Evolutionary conservation across 2,888 invertebrate genomes (phyloP), one percentile per base, ranked within the genome.

Genomic region (Frankliniella intonsa): DNA sequence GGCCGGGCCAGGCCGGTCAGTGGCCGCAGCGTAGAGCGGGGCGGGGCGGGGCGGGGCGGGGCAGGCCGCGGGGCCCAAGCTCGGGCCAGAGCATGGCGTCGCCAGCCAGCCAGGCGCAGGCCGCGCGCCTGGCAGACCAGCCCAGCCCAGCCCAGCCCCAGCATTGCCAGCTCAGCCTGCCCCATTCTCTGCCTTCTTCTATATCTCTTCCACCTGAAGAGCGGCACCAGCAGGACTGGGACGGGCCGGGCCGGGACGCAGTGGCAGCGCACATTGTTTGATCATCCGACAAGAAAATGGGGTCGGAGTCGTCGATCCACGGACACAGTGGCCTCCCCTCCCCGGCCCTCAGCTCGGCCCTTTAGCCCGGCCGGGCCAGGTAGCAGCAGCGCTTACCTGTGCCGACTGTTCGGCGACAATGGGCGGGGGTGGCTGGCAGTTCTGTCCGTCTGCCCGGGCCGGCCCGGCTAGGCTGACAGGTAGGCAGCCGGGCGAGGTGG

Each of bases 341-440:
- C 14, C 55, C 14, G 62, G 17, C 19, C 22, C 69, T n/a, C 69
- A 69, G 69, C 22, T n/a, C 65, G 14, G 65, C 65, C n/a, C 55
- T 14, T 17, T 17, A 17, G 62, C 62, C 62, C 17, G 62, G 69
- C 9, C 9, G 5, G 69, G 1, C 69, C 22, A 69, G 69, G 69
- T 69, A n/a, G 69, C 22, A 11, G 69, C 22, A n/a, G 69, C 69
- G 69, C 12, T 25, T 76, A 76, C 69, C 69, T 76, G 69, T 76
- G 69, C 69, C 14, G 55, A 17, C 55, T 12, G 3, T 2, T 55
- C 62, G 69, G 69, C 12, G 69, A 76, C 69, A 76, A 76, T 76
- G 69, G 69, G 69, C 69, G 85, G 86, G 86, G 85, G 86, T 86
- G 85, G 86, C 85, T 84, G 85, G 85, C 85, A 38, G 38, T 2